Evolutionary conservation across 2,797 vertebrate genomes (phyloP).

Genomic region (Pangasius macronema): DNA sequence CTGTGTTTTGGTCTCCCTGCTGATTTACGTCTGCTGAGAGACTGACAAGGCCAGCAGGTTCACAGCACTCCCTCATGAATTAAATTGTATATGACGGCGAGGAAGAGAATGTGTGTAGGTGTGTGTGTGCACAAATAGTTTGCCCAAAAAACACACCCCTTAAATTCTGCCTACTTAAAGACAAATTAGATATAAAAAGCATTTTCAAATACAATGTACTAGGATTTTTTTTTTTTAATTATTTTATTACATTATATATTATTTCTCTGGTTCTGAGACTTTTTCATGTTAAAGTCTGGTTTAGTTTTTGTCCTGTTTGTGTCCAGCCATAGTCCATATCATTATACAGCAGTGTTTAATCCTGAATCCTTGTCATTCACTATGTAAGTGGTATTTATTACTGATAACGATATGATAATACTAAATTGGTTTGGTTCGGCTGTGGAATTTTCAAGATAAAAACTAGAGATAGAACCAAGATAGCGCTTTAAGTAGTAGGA

Average conservation of each 20-base stretch:
- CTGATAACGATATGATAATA: neutral
- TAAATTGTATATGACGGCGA: neutral
- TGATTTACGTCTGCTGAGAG: slow-evolving; percentile 34
- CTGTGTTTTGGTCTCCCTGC: slow-evolving; percentile 31
- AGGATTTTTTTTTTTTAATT: neutral
- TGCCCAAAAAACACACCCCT: neutral
- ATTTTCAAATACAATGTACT: neutral
- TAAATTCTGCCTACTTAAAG: neutral
- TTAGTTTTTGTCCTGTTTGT: neutral
- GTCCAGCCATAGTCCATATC: neutral
- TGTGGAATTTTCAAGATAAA: neutral
- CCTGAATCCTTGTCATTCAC: neutral
- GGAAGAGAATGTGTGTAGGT: slow-evolving; percentile 7
- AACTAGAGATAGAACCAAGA: neutral
- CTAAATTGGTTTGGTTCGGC: neutral
- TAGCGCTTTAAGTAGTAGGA: neutral
- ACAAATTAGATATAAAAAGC: neutral
- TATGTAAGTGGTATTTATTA: neutral
- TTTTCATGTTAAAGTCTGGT: neutral
- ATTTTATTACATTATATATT: neutral
- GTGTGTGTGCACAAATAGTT: neutral
- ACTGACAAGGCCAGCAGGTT: slow-evolving; percentile 35
- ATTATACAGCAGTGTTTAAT: neutral
- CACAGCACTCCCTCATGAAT: slow-evolving; percentile 21
- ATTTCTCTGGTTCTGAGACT: neutral